phyloP scores from a whole-genome alignment of 1,140 invertebrate species.

The Drosophila santomea region DNA sequence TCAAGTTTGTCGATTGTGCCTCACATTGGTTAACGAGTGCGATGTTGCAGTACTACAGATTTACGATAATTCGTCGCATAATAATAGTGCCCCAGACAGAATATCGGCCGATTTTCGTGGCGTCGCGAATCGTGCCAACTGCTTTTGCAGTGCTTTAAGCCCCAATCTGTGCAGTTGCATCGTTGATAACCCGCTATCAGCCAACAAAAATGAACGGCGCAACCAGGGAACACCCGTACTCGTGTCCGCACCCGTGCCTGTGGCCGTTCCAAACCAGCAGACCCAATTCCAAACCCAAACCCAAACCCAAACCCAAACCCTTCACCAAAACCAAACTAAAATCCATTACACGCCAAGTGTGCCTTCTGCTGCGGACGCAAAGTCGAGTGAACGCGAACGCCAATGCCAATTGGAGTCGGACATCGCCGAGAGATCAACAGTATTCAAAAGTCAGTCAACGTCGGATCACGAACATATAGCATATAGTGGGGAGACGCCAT shows the following conservation, averaged over 20 bases:
- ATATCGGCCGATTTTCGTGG: slow-evolving; percentile 34
- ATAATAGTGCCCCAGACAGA: slow-evolving; percentile 39
- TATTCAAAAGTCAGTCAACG: slow-evolving; percentile 50
- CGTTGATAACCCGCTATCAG: slow-evolving; percentile 72
- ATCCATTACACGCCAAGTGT: slow-evolving; percentile 65
- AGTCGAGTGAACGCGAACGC: slow-evolving; percentile 48
- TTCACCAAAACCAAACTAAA: slow-evolving; percentile 41
- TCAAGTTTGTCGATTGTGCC: slow-evolving; percentile 86
- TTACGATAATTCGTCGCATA: slow-evolving; percentile 64
- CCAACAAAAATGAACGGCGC: slow-evolving; percentile 52
- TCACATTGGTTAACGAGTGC: slow-evolving; percentile 80
- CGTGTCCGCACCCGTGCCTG: too few species aligned
- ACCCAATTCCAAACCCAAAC: slow-evolving; percentile 41
- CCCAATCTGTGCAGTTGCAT: slow-evolving; percentile 55
- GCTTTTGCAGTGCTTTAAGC: slow-evolving; percentile 57
- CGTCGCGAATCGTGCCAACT: slow-evolving; percentile 41
- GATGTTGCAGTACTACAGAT: slow-evolving; percentile 84
- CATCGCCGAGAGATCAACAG: slow-evolving; percentile 27
- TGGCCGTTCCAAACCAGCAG: slow-evolving; percentile 44
- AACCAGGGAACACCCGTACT: background rate
- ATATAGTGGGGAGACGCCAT: slow-evolving; percentile 16
- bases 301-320: slow-evolving; percentile 37
- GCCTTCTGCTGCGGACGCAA: slow-evolving; percentile 51
- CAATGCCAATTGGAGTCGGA: slow-evolving; percentile 29
- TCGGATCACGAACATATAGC: slow-evolving; percentile 21